Conservation (phyloP, 1,140 invertebrate genomes). For the Dendroctonus valens region DNA sequence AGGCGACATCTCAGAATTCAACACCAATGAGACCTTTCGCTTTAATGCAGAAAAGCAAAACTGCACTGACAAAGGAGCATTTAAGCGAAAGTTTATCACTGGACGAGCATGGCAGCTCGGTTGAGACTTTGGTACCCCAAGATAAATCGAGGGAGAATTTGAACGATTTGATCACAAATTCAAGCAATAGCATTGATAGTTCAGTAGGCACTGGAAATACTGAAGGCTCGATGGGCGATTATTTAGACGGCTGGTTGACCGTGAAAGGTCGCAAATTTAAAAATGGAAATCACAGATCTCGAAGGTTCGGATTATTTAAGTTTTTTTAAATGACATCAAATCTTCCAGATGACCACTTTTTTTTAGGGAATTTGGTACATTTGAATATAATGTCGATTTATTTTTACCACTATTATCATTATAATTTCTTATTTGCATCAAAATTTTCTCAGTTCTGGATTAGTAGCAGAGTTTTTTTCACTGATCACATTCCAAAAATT, state of each 20-base stretch:
- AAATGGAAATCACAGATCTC: constrained; percentile 43
- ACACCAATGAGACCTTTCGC: constrained; percentile 12
- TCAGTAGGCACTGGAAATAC: constrained; percentile 56
- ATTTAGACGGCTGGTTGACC: constrained; percentile 65
- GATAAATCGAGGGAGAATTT: constrained; percentile 50
- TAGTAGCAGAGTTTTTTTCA: no score
- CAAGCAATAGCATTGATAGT: constrained; percentile 59
- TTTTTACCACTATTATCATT: no score
- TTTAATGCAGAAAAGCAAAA: constrained; percentile 38
- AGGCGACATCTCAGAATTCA: not conserved
- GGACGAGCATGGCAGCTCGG: constrained; percentile 51
- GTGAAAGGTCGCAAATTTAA: constrained; percentile 61
- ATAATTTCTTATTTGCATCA: no score
- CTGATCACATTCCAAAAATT: not conserved
- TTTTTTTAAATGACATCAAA: no score
- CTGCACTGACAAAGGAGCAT: constrained; percentile 38
- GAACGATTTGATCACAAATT: constrained; percentile 48
- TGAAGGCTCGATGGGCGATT: constrained; percentile 53
- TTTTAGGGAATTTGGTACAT: no score
- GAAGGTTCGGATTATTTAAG: constrained; percentile 23
- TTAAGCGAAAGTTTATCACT: constrained; percentile 37
- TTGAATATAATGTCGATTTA: no score
- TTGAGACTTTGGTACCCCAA: constrained; percentile 56
- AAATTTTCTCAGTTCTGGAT: no score
- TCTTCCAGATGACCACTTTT: no score